A percentile compares a stretch with the other conserved stretches of the same genome.
phyloP scores from a whole-genome alignment of 1,140 invertebrate species.

The Orius insidiosus region DNA sequence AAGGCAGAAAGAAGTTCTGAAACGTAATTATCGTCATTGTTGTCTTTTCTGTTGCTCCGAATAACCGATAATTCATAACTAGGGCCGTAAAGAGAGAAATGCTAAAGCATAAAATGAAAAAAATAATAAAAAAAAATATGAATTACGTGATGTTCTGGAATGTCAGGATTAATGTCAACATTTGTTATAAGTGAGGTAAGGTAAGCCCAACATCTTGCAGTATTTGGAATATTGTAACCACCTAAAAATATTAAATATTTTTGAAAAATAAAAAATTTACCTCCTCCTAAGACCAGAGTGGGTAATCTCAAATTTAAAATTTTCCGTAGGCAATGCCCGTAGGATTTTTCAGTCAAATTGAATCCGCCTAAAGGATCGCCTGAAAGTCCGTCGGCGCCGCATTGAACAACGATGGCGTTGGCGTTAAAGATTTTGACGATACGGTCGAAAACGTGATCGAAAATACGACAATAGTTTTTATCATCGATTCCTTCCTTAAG shows the following conservation, averaged over 20 bases:
- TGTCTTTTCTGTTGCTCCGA: slow-evolving; percentile 13
- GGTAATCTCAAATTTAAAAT: slow-evolving; percentile 41
- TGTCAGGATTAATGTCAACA: slow-evolving; percentile 32
- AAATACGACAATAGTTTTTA: slow-evolving; percentile 32
- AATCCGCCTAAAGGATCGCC: slow-evolving; percentile 53
- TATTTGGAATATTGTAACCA: slow-evolving; percentile 45
- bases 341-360: slow-evolving; percentile 41
- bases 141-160: slow-evolving; percentile 41
- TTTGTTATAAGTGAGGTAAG: slow-evolving; percentile 36
- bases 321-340: slow-evolving; percentile 36
- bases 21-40: not conserved
- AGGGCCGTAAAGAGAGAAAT: slow-evolving; percentile 39
- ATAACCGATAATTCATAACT: slow-evolving; percentile 35
- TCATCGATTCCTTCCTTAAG: slow-evolving; percentile 46
- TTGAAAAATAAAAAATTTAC: slow-evolving; percentile 24
- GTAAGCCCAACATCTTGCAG: slow-evolving; percentile 45
- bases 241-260: slow-evolving; percentile 27
- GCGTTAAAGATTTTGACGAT: slow-evolving; percentile 33
- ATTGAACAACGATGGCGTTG: slow-evolving; percentile 57
- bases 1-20: too few relatives aligned
- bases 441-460: slow-evolving; percentile 33
- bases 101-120: slow-evolving; percentile 26
- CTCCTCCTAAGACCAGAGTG: slow-evolving; percentile 54
- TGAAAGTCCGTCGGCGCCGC: slow-evolving; percentile 54
- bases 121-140: not conserved